These are phyloP conservation scores for Glaucopsyche alexis DNA, from an alignment of 2,888 invertebrate genomes.

Conservation along the genomic window DNA sequence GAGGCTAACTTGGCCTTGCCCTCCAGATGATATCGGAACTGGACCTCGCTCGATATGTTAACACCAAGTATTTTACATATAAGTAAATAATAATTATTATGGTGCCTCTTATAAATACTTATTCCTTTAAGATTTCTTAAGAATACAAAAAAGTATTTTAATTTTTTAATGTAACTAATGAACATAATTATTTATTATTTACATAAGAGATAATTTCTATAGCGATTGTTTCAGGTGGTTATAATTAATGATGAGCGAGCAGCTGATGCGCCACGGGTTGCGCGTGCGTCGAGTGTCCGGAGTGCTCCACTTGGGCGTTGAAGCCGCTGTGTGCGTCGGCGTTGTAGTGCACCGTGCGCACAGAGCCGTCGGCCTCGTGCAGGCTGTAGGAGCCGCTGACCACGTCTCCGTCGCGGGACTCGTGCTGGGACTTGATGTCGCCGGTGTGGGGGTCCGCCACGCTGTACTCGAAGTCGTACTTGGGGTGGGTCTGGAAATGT, in stretches of 20 bases:
- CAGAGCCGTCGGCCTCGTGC: slow-evolving; percentile 78
- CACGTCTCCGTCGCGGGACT: slow-evolving; percentile 62
- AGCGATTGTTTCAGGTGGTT: slow-evolving; percentile 21
- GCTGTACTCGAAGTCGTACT: slow-evolving; percentile 76
- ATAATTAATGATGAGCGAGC: slow-evolving; percentile 34
- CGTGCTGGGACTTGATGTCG: slow-evolving; percentile 80
- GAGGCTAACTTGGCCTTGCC: too few relatives aligned
- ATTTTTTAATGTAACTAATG: too few relatives aligned
- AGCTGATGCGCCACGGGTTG: slow-evolving; percentile 51
- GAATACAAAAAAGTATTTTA: slow-evolving; percentile 33
- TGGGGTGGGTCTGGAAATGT: slow-evolving; percentile 63
- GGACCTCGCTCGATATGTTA: too few relatives aligned
- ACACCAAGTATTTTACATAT: too few relatives aligned
- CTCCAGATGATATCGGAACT: too few relatives aligned
- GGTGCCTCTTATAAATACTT: too few relatives aligned
- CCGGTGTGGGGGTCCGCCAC: slow-evolving; percentile 78
- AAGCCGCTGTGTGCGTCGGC: slow-evolving; percentile 69
- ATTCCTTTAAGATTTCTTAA: too few relatives aligned
- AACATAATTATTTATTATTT: too few relatives aligned
- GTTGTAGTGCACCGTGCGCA: slow-evolving; percentile 77
- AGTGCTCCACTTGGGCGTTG: slow-evolving; percentile 79
- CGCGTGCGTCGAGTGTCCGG: slow-evolving; percentile 74
- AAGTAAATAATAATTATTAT: too few relatives aligned
- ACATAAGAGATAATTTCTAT: neutral
- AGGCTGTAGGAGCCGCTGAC: slow-evolving; percentile 80